phyloP scores from a whole-genome alignment of 2,113 vertebrate species.

The Oryzias celebensis region DNA sequence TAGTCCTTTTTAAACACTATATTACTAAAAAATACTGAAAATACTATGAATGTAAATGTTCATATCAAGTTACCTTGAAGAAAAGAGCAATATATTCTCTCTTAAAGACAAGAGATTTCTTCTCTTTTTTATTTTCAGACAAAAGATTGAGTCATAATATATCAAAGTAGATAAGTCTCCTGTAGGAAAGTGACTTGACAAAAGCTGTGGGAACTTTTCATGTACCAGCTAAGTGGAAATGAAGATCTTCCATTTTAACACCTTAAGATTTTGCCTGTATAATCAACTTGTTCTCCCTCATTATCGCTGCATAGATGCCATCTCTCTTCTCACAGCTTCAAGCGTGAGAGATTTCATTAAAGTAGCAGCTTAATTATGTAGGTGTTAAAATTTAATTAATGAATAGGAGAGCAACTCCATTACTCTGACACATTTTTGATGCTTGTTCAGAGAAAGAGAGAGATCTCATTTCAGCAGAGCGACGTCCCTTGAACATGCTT shows the following conservation, averaged over 20 bases:
- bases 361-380: conserved; percentile 84
- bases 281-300: conserved; percentile 76
- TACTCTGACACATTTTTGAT: conserved; percentile 78
- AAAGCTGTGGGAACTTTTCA: conserved; percentile 36
- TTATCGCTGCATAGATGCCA: conserved; percentile 68
- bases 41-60: too few relatives aligned
- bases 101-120: not conserved
- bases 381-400: conserved; percentile 88
- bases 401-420: conserved; percentile 75
- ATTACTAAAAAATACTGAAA: too few relatives aligned
- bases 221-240: conserved; percentile 68
- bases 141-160: not conserved
- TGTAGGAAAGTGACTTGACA: conserved; percentile 22
- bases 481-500: conserved; percentile 44
- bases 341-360: conserved; percentile 82
- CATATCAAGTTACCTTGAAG: too few relatives aligned
- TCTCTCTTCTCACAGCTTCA: conserved; percentile 66
- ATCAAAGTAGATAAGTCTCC: not conserved
- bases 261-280: conserved; percentile 69
- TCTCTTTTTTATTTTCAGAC: not conserved
- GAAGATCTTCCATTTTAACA: conserved; percentile 67
- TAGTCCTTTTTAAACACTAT: too few relatives aligned
- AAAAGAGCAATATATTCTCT: not conserved
- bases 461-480: conserved; percentile 41
- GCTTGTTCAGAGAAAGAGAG: conserved; percentile 32